These are phyloP conservation scores for Trichogramma pretiosum DNA, from an alignment of 1,140 invertebrate species.

Conservation along the genomic window DNA sequence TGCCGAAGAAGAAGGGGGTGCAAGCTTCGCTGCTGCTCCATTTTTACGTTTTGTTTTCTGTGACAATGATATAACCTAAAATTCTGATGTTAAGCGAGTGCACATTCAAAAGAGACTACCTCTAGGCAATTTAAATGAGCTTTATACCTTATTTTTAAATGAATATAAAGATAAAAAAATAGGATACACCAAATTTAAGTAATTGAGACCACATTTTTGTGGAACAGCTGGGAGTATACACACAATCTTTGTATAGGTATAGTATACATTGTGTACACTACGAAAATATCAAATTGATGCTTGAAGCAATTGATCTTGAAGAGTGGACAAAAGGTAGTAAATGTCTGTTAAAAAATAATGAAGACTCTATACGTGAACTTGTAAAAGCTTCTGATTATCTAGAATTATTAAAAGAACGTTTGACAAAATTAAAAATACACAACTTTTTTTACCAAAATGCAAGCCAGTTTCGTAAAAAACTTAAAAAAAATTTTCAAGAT, in stretches of 20 bases:
- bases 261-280: constrained; percentile 7
- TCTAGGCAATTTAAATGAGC: constrained; percentile 1
- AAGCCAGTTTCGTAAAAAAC: constrained; percentile 16
- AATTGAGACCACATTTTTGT: constrained; percentile 2
- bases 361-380: neutral
- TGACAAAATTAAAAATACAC: constrained; percentile 14
- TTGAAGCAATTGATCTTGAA: no score
- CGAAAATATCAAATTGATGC: no score
- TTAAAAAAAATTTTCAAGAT: no score
- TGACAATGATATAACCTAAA: no score
- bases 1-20: no score
- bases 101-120: constrained; percentile 4
- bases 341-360: no score
- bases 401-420: constrained; percentile 8
- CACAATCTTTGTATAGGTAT: constrained; percentile 6
- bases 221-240: constrained; percentile 8
- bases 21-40: no score
- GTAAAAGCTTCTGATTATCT: constrained; percentile 10
- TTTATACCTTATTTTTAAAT: constrained; percentile 4
- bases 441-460: constrained; percentile 22
- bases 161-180: constrained; percentile 2
- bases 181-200: constrained; percentile 2
- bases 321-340: constrained; percentile 8
- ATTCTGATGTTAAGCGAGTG: neutral
- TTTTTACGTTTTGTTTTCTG: no score